Evolutionary conservation across 92 coral and sea anemone genomes (phyloP).

Genomic region (Palythoa caribaeorum): DNA sequence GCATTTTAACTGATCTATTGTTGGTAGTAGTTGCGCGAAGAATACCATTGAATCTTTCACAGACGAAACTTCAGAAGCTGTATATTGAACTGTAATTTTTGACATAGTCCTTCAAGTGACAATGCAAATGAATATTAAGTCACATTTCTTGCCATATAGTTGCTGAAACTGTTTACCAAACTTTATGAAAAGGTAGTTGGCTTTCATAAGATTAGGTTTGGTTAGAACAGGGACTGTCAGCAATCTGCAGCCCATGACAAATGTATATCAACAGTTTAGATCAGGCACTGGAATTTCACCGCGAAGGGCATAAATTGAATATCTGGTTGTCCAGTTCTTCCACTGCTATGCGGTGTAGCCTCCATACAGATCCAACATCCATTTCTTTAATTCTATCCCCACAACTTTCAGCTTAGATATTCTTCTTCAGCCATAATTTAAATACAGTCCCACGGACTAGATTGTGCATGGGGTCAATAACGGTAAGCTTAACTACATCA

Average conservation of each 20-base stretch:
- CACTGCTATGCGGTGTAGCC: slow-evolving; percentile 41
- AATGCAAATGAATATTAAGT: slow-evolving; percentile 65
- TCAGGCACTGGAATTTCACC: slow-evolving; percentile 17
- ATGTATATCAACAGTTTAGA: slow-evolving; percentile 26
- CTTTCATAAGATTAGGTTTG: slow-evolving; percentile 47
- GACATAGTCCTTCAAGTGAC: slow-evolving; percentile 70
- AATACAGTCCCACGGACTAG: slow-evolving; percentile 55
- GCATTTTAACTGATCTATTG: slow-evolving; percentile 70
- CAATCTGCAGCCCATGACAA: slow-evolving; percentile 25
- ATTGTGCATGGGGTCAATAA: slow-evolving; percentile 67
- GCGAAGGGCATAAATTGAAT: background rate
- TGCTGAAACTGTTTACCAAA: slow-evolving; percentile 63
- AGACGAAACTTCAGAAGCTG: slow-evolving; percentile 67
- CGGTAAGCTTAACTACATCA: slow-evolving; percentile 73
- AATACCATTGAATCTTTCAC: slow-evolving; percentile 64
- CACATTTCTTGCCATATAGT: slow-evolving; percentile 54
- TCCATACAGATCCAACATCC: slow-evolving; percentile 74
- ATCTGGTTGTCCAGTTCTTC: slow-evolving; percentile 19
- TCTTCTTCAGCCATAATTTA: slow-evolving; percentile 69
- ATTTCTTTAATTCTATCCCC: slow-evolving; percentile 52
- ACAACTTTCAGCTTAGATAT: slow-evolving; percentile 52
- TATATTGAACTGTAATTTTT: slow-evolving; percentile 63
- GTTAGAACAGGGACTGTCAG: slow-evolving; percentile 50
- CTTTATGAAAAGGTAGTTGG: slow-evolving; percentile 49
- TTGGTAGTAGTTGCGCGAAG: slow-evolving; percentile 60